phyloP scores from a whole-genome alignment of 2,113 vertebrate genomes.

The Nannobrachium achirus region DNA sequence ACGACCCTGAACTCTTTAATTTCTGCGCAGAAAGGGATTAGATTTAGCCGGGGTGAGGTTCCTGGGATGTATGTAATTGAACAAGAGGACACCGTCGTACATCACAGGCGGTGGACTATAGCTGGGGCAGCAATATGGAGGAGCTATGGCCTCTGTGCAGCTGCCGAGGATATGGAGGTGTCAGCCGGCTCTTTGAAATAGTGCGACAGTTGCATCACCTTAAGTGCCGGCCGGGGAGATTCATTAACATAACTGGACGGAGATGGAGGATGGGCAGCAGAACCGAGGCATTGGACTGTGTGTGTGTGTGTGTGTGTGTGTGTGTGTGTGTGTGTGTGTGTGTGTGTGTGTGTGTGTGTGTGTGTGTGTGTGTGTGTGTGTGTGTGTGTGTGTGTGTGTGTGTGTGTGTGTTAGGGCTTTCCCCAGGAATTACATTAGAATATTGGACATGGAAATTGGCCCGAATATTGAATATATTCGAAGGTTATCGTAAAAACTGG shows the following conservation, averaged over 20 bases:
- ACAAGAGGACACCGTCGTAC: slow-evolving; percentile 1
- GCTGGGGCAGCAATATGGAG: neutral
- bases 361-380: no score
- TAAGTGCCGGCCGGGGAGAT: neutral
- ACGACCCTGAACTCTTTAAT: slow-evolving; percentile 14
- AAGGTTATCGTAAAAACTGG: no score
- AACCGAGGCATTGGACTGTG: slow-evolving; percentile 5
- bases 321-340: slow-evolving; percentile 4
- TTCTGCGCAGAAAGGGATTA: slow-evolving; percentile 27
- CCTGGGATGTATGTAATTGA: slow-evolving; percentile 19
- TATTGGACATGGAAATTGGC: no score
- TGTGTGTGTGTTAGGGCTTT: no score
- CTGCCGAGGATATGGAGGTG: neutral
- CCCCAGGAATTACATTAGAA: no score
- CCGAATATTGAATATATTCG: no score
- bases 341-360: no score
- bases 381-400: no score
- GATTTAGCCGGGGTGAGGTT: neutral
- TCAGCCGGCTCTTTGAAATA: neutral
- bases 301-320: neutral
- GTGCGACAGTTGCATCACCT: slow-evolving; percentile 2
- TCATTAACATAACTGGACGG: slow-evolving; percentile 11
- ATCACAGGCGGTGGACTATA: neutral
- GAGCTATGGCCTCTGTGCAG: neutral
- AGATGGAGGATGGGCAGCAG: neutral